Conservation (phyloP, 2,113 vertebrate species). For the Macaca nemestrina region DNA sequence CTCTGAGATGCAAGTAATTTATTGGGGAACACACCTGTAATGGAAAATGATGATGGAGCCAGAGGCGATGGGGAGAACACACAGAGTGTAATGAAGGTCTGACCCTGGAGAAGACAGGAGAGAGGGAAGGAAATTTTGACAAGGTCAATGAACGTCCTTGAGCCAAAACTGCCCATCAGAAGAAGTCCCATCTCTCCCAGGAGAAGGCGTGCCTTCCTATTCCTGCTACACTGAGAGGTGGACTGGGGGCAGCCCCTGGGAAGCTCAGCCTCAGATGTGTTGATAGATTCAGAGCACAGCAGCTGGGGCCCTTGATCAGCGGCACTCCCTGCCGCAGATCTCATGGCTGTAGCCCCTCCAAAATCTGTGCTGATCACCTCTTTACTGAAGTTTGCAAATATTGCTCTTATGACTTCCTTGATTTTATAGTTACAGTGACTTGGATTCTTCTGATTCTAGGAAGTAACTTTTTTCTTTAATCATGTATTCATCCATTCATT, state of each 20-base stretch:
- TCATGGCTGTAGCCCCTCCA: not conserved
- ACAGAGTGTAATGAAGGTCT: not conserved
- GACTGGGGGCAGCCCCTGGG: not conserved
- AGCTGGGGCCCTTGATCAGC: too few relatives aligned
- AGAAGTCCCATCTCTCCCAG: not conserved
- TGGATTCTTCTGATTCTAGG: not conserved
- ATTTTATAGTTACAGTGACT: not conserved
- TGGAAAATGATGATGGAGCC: not conserved
- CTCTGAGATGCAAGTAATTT: not conserved
- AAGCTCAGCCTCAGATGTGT: not conserved
- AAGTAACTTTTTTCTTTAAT: not conserved
- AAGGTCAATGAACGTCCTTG: not conserved
- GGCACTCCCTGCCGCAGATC: accelerated
- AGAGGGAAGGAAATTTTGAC: not conserved
- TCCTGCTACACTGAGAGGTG: not conserved
- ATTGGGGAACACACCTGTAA: not conserved
- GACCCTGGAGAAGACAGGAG: not conserved
- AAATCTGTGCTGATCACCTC: not conserved
- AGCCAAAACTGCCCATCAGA: not conserved
- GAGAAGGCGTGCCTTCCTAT: not conserved
- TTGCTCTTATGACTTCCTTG: not conserved
- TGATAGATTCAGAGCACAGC: not conserved
- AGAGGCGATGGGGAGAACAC: not conserved
- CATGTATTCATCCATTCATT: not conserved
- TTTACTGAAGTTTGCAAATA: not conserved